Evolutionary conservation across 2,888 invertebrate species (phyloP), one percentile per base, ranked within the genome.

Genomic region (Mellilla xanthometata): DNA sequence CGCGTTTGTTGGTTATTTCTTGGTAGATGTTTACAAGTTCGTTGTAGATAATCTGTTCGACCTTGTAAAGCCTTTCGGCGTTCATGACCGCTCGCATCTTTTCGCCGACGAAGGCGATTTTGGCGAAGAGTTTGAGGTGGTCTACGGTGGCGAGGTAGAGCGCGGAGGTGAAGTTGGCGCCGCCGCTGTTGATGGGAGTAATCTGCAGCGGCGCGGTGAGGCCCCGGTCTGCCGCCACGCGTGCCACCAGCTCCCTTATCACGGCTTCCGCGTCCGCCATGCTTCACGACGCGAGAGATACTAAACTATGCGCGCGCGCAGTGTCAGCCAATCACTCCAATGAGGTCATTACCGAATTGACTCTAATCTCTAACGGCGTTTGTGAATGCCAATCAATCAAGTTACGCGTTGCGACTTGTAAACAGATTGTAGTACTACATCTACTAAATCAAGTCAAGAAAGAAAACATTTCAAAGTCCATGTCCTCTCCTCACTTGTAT

Each of bases 121-220:
- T 80, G 0, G 71, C 72, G 52, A 80, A 80, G 1, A 77, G 55
- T 4, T 73, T 59, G 3, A 75, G 42, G 5, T 63, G 53, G 10
- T 62, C 39, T 5, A 74, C 46, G 0, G 56, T 65, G 2, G 57
- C 58, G n/a, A 60, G 49, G 35, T 56, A 76, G 2, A 78, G 52
- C 0, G 52, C 51, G 2, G 77, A 74, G 2, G 77, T 74, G 42
- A 67, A 73, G 49, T 78, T 78, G 1, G 68, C 70, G 5, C 76
- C 78, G 5, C 65, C 75, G 47, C 69, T 70, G n/a, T 50, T 66
- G 9, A 74, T 49, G 3, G 62, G 42, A 11, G 54, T 58, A 3
- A 73, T 11, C n/a, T 56, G 32, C 13, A 69, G 28, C 1, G 63
- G 51, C 7, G 50, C 30, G 8, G 43, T 42, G 39, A 63, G 57